A percentile compares a stretch with the other conserved stretches of the same genome.
These are phyloP conservation scores for Sebastes oblongus DNA, from an alignment of 2,797 vertebrate species.

Conservation along the genomic window DNA sequence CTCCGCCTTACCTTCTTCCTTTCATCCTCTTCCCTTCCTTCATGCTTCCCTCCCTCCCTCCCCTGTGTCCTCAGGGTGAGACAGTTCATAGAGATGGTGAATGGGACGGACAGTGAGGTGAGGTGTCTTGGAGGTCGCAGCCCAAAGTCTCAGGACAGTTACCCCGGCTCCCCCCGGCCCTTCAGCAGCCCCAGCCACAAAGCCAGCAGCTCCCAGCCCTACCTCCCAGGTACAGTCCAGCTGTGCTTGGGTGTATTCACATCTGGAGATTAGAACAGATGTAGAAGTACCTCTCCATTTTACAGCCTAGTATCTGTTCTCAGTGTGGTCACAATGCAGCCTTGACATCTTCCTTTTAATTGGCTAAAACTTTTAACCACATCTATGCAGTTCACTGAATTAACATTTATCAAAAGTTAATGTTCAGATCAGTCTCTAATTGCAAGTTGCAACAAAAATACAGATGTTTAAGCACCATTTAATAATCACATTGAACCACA, in stretches of 20 bases:
- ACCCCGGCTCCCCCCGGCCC: constrained; percentile 90
- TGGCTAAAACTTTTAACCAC: neutral
- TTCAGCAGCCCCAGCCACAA: constrained; percentile 93
- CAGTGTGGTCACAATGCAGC: neutral
- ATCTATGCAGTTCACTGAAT: neutral
- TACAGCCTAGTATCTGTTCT: neutral
- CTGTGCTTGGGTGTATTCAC: neutral
- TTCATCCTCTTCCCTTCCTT: neutral
- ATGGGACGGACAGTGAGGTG: constrained; percentile 97
- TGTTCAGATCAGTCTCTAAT: neutral
- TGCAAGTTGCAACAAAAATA: neutral
- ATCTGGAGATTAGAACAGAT: neutral
- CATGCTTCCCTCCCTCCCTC: neutral
- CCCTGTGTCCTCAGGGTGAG: constrained; percentile 85
- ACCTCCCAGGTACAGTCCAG: constrained; percentile 78
- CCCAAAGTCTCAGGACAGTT: constrained; percentile 97
- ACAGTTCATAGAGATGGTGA: constrained; percentile 99
- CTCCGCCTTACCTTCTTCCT: accelerated
- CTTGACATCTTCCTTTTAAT: neutral
- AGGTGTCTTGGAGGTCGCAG: constrained; percentile 92
- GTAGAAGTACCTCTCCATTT: neutral
- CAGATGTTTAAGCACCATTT: neutral
- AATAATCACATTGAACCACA: neutral
- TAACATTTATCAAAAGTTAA: neutral
- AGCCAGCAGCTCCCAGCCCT: constrained; percentile 87